Conservation (phyloP, 2,113 vertebrate species). For the Typhlomys cinereus region DNA sequence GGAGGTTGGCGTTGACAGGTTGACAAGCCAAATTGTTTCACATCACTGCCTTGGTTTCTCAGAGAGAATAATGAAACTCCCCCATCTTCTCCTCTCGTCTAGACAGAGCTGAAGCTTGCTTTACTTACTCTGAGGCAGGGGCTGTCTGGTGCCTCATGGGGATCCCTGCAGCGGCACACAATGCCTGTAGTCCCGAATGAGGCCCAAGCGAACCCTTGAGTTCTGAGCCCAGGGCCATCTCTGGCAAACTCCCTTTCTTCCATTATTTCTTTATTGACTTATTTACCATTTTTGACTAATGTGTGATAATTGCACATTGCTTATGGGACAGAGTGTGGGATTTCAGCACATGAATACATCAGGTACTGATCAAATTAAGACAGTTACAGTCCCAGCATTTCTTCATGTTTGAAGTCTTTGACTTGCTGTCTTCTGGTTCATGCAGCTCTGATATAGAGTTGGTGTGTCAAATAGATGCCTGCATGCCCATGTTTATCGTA, state of each 20-base stretch:
- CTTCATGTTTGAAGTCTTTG: background rate
- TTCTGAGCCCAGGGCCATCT: background rate
- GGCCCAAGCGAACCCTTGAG: background rate
- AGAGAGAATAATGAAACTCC: background rate
- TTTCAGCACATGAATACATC: background rate
- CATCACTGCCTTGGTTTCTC: conserved; percentile 49
- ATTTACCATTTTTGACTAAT: background rate
- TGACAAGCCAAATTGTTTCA: conserved; percentile 23
- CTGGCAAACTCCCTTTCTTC: background rate
- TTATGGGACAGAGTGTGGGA: background rate
- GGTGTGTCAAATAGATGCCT: background rate
- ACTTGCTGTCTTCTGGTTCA: background rate
- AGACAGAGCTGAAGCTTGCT: background rate
- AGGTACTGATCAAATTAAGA: background rate
- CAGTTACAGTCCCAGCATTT: background rate
- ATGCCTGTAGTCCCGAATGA: background rate
- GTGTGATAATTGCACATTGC: background rate
- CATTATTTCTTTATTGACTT: background rate
- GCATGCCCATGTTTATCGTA: background rate
- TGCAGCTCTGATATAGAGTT: background rate
- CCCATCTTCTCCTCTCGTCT: background rate
- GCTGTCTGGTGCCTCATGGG: background rate
- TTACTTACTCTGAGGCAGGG: background rate
- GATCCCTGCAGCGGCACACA: background rate
- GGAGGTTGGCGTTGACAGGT: background rate